Percentiles rank a stretch among this genome's conserved stretches.
Conservation (phyloP, 2,113 vertebrate species). For the Takifugu bimaculatus region DNA sequence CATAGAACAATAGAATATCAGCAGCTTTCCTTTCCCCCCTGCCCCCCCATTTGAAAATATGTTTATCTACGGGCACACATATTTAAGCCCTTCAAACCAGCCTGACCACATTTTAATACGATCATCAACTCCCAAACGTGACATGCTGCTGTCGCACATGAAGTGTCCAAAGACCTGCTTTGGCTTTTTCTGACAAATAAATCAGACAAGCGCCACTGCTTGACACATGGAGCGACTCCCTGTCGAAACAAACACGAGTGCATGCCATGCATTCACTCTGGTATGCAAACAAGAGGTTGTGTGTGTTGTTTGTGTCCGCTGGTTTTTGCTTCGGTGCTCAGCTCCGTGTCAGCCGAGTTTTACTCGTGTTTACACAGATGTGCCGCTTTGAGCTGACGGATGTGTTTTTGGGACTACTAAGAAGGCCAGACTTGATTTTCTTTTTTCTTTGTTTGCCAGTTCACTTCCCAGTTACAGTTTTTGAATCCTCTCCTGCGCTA, state of each 20-base stretch:
- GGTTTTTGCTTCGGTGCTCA: conserved; percentile 45
- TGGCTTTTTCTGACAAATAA: conserved; percentile 26
- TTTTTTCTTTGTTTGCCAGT: conserved; percentile 10
- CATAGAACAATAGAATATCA: no score
- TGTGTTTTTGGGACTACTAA: conserved; percentile 34
- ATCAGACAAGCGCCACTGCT: conserved; percentile 3
- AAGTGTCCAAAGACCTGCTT: conserved; percentile 10
- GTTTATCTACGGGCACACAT: no score
- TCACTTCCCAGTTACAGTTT: no score
- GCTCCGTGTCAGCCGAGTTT: conserved; percentile 39
- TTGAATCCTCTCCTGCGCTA: not conserved
- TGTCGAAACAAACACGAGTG: conserved; percentile 38
- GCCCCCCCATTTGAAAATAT: no score
- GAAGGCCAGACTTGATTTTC: conserved; percentile 43
- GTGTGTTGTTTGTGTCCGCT: conserved; percentile 49
- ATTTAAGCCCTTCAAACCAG: not conserved
- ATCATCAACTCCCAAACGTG: not conserved
- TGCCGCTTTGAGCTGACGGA: conserved; percentile 40
- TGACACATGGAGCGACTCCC: conserved; percentile 12
- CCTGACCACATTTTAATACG: not conserved
- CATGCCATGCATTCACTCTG: conserved; percentile 28
- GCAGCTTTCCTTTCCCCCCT: no score
- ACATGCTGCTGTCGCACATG: conserved; percentile 15
- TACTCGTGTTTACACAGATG: conserved; percentile 65
- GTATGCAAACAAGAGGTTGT: conserved; percentile 28